Evolutionary conservation across 1,140 invertebrate species (phyloP).

Genomic region (Aethina tumida): DNA sequence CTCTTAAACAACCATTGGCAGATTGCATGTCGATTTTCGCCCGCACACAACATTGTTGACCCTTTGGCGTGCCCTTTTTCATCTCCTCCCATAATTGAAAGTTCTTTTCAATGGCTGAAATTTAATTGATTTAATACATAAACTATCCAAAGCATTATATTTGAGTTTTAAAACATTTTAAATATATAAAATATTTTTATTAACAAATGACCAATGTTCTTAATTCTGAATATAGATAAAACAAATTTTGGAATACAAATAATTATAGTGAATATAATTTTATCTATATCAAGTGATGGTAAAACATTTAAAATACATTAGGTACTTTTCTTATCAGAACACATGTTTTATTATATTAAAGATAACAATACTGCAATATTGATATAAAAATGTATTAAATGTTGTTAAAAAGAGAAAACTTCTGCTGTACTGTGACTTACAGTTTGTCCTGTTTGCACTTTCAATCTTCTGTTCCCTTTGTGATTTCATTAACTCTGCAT

Average conservation of each 20-base stretch:
- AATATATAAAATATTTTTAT: no score
- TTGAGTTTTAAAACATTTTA: no score
- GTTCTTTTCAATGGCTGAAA: constrained; percentile 75
- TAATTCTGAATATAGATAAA: no score
- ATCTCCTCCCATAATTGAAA: constrained; percentile 91
- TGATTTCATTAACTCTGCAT: constrained; percentile 87
- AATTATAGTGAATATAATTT: no score
- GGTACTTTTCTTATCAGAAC: constrained; percentile 5
- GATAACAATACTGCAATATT: neutral
- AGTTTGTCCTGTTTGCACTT: constrained; percentile 77
- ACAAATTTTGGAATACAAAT: no score
- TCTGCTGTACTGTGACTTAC: no score
- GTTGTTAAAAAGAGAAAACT: constrained; percentile 2
- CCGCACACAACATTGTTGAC: constrained; percentile 51
- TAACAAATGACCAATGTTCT: no score
- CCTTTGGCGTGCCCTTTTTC: constrained; percentile 62
- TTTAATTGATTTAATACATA: constrained; percentile 12
- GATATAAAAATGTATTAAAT: neutral
- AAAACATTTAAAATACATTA: no score
- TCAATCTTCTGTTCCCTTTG: constrained; percentile 85
- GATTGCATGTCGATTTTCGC: constrained; percentile 98
- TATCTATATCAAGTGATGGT: no score
- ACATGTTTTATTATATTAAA: neutral
- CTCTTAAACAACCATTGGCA: constrained; percentile 91
- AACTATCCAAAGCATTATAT: no score